Evolutionary conservation across 2,113 vertebrate species (phyloP), one percentile per base, ranked within the genome.

Genomic region (Ammodytes marinus): DNA sequence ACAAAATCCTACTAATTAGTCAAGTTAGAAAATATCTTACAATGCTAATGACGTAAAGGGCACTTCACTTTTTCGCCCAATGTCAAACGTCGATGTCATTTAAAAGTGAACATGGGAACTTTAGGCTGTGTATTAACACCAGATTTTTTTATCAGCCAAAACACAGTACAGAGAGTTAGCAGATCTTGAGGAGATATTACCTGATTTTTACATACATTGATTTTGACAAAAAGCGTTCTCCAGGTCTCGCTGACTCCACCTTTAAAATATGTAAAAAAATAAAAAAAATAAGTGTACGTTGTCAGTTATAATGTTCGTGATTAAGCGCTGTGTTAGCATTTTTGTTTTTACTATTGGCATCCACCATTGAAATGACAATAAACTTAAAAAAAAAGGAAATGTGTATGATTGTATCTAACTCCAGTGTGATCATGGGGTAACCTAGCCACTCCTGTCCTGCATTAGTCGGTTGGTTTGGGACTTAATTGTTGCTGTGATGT

Each of bases 401-500:
- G 27, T 27, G 27, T 12, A 35, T 40, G 19, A 43, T 69, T 19
- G 27, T n/a, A 6, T 66, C 8, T 12, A 46, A 40, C 17, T 5
- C 43, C 3, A 14, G 15, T 43, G 8, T 39, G 49, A 9, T 35
- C 45, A 47, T 54, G 37, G 15, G 5, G 45, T 53, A 6, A 61
- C 42, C 10, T 40, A 3, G 17, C 52, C 63, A 14, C 66, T 57
- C 55, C 19, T 66, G 54, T 85, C 60, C 55, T 61, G 49, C 6
- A 39, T 80, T 4, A 57, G 17, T 59, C 14, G n/a, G 43, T 65
- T 17, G 42, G 27, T 58, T 42, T 68, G 58, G 57, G 52, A 14
- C 60, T 74, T 65, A 66, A 57, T 13, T 45, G 14, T 53, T 84
- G 79, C 69, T 71, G 61, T 92, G 86, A 88, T 70, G 67, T 63